phyloP scores from a whole-genome alignment of 2,113 vertebrate genomes.

The Paramormyrops kingsleyae region DNA sequence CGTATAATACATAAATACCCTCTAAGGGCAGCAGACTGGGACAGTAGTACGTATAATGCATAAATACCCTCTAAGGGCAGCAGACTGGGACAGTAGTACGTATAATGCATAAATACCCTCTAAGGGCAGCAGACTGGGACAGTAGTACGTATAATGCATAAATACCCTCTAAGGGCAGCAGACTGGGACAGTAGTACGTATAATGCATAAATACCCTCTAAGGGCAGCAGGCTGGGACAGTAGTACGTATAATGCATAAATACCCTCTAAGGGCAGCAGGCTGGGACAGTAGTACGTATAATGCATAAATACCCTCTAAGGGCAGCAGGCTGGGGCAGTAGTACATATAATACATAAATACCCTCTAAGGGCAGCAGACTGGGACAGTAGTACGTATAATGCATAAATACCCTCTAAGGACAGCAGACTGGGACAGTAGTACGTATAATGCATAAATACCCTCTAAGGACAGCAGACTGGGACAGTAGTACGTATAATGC shows the following conservation, averaged over 20 bases:
- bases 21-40: slow-evolving; percentile 58
- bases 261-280: slow-evolving; percentile 75
- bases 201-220: slow-evolving; percentile 2
- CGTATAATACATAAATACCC: neutral
- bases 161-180: neutral
- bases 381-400: slow-evolving; percentile 67
- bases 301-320: slow-evolving; percentile 66
- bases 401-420: slow-evolving; percentile 70
- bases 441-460: slow-evolving; percentile 27
- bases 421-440: slow-evolving; percentile 59
- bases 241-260: slow-evolving; percentile 52
- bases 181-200: slow-evolving; percentile 50
- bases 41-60: slow-evolving; percentile 62
- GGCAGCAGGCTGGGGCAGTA: slow-evolving; percentile 75
- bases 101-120: no score
- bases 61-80: slow-evolving; percentile 74
- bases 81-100: slow-evolving; percentile 72
- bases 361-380: slow-evolving; percentile 72
- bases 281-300: slow-evolving; percentile 69
- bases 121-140: neutral
- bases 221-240: slow-evolving; percentile 67
- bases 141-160: no score
- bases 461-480: slow-evolving; percentile 55
- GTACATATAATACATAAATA: slow-evolving; percentile 48
- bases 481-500: slow-evolving; percentile 65